Conservation (phyloP, 1,140 invertebrate genomes). For the Trachymyrmex septentrionalis region DNA sequence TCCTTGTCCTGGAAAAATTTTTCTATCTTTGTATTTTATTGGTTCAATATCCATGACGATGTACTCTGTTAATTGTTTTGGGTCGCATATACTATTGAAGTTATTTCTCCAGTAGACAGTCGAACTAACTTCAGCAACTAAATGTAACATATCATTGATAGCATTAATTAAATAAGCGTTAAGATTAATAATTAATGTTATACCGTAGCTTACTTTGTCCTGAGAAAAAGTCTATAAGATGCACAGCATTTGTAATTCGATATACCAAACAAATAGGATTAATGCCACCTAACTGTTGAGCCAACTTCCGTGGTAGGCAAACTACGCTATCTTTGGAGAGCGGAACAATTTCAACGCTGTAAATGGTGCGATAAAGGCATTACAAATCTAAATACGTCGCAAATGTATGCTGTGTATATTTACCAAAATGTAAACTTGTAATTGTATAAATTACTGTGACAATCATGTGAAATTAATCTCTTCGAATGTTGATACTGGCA, state of each 20-base stretch:
- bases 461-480: constrained; percentile 98
- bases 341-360: constrained; percentile 97
- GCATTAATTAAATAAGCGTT: constrained; percentile 46
- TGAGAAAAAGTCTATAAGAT: constrained; percentile 97
- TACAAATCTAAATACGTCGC: not conserved
- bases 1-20: constrained; percentile 95
- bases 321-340: constrained; percentile 98
- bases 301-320: constrained; percentile 95
- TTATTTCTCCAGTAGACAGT: constrained; percentile 94
- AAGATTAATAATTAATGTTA: constrained; percentile 4
- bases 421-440: constrained; percentile 96
- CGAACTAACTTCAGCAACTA: constrained; percentile 94
- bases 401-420: not conserved
- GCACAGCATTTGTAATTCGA: constrained; percentile 95
- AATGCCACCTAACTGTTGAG: constrained; percentile 96
- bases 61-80: constrained; percentile 97
- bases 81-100: constrained; percentile 95
- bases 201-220: constrained; percentile 92
- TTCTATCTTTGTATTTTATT: constrained; percentile 92
- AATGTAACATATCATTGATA: constrained; percentile 57
- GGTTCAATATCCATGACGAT: constrained; percentile 98
- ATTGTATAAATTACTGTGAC: constrained; percentile 98
- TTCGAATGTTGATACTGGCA: constrained; percentile 95
- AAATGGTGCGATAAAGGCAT: constrained; percentile 69
- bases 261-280: constrained; percentile 95